phyloP scores from a whole-genome alignment of 2,797 vertebrate species.

The Coccyzus lansbergi region DNA sequence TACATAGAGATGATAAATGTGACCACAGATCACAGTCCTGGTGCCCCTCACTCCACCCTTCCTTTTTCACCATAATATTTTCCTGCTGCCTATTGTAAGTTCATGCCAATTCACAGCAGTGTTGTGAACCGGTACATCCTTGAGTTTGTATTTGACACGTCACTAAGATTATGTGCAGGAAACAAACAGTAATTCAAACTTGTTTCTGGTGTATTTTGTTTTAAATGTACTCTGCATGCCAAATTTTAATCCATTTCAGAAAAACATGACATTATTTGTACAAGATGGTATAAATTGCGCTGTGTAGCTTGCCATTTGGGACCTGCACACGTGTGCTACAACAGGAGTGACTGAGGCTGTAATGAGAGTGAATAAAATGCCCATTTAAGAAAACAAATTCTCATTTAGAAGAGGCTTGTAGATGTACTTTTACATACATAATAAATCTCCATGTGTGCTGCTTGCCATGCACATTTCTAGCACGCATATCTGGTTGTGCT shows the following conservation, averaged over 20 bases:
- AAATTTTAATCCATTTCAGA: not conserved
- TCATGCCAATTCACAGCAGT: not conserved
- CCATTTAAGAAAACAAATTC: not conserved
- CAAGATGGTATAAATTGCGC: not conserved
- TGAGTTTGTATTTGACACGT: not conserved
- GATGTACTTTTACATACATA: not conserved
- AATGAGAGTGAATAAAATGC: not conserved
- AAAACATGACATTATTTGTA: not conserved
- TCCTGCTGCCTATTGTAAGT: not conserved
- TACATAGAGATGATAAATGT: not conserved
- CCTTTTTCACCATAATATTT: not conserved
- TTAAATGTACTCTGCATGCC: not conserved
- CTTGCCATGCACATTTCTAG: not conserved
- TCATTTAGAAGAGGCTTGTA: not conserved
- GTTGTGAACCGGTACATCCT: not conserved
- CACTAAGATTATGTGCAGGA: not conserved
- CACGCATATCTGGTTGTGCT: fast-evolving
- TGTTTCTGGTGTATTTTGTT: not conserved
- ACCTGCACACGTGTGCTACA: not conserved
- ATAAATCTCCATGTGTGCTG: not conserved
- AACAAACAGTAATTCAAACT: not conserved
- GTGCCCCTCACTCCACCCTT: too few species aligned
- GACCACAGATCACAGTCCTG: not conserved
- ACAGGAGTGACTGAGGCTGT: not conserved
- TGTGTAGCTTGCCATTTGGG: not conserved